phyloP scores from a whole-genome alignment of 2,113 vertebrate species.

The Perccottus glenii region DNA sequence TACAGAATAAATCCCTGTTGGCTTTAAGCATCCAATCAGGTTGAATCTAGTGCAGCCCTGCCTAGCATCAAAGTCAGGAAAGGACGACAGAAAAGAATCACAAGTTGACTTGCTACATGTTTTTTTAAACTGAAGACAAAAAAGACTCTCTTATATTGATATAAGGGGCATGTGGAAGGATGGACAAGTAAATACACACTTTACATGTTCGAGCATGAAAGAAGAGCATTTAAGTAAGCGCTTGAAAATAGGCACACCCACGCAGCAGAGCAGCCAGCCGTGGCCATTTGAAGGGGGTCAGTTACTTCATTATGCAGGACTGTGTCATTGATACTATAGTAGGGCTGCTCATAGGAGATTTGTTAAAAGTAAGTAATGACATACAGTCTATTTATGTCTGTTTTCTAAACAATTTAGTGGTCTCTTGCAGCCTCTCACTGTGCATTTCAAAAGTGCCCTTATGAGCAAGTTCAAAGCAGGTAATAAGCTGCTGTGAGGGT shows the following conservation, averaged over 20 bases:
- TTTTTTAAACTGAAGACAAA: conserved; percentile 17
- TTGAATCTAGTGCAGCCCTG: conserved; percentile 29
- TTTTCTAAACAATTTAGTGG: not conserved
- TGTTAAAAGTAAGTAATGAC: conserved; percentile 67
- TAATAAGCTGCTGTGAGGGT: not conserved
- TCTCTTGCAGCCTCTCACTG: not conserved
- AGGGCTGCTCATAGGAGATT: conserved; percentile 40
- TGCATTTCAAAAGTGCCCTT: not conserved
- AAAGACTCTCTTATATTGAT: conserved; percentile 1
- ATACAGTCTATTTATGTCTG: conserved; percentile 44
- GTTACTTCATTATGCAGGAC: conserved; percentile 54
- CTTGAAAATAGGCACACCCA: conserved; percentile 57
- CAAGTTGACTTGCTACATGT: conserved; percentile 16
- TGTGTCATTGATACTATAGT: conserved; percentile 51
- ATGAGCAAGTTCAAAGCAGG: not conserved
- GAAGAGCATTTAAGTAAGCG: conserved; percentile 21
- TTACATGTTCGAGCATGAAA: conserved; percentile 31
- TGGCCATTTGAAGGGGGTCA: conserved; percentile 48
- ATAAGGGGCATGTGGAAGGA: conserved; percentile 21
- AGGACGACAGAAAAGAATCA: conserved; percentile 43
- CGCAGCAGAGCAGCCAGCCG: conserved; percentile 27
- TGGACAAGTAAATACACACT: conserved; percentile 1
- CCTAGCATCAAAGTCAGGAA: conserved; percentile 32
- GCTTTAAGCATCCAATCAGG: conserved; percentile 18
- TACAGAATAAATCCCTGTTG: conserved; percentile 22